Evolutionary conservation across 2,113 vertebrate genomes (phyloP).

Genomic region (Paracanthobrama guichenoti): DNA sequence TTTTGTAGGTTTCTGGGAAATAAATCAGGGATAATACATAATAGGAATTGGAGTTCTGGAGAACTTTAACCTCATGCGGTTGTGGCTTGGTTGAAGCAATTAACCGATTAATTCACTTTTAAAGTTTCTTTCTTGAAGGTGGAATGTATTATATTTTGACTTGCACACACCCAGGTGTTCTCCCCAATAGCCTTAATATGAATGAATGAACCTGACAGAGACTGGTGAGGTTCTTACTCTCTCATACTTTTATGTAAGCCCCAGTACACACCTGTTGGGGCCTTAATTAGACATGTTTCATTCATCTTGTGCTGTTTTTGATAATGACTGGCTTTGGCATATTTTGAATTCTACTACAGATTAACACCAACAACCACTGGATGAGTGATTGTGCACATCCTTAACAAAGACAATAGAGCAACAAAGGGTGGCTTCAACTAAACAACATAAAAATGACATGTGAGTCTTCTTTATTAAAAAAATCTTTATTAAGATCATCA

Average conservation of each 20-base stretch:
- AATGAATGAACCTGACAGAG: neutral
- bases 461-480: neutral
- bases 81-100: neutral
- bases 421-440: neutral
- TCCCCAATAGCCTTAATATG: neutral
- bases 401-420: neutral
- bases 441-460: neutral
- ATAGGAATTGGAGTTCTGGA: neutral
- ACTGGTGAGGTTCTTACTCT: neutral
- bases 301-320: neutral
- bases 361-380: neutral
- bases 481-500: neutral
- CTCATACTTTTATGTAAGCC: neutral
- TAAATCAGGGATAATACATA: neutral
- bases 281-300: neutral
- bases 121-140: neutral
- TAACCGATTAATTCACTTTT: neutral
- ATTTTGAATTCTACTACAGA: neutral
- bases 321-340: neutral
- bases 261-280: neutral
- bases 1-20: neutral
- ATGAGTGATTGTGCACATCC: neutral
- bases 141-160: neutral
- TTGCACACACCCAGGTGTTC: conserved; percentile 17
- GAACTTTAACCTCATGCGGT: neutral